These are phyloP conservation scores for Melanocharis versteri DNA, from an alignment of 2,113 vertebrate genomes.

Conservation along the genomic window DNA sequence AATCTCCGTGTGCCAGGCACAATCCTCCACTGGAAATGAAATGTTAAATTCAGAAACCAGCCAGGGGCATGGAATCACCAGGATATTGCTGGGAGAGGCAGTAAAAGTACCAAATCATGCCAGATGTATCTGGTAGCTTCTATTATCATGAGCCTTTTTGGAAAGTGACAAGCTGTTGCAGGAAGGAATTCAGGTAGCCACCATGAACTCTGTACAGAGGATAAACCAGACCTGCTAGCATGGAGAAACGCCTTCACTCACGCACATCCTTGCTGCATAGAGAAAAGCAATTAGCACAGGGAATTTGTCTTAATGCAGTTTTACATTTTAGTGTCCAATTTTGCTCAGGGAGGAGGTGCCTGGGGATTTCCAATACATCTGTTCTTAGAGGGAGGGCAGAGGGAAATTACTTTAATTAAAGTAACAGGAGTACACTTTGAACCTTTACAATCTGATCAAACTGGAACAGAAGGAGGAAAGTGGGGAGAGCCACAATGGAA, in stretches of 20 bases:
- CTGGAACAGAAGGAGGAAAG: constrained; percentile 42
- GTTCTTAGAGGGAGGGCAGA: background rate
- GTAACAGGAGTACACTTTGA: constrained; percentile 33
- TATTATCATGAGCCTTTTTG: background rate
- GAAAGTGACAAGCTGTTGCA: background rate
- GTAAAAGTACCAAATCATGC: background rate
- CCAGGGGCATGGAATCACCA: background rate
- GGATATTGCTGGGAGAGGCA: background rate
- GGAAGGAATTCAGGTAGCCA: background rate
- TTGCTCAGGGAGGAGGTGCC: background rate
- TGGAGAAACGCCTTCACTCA: background rate
- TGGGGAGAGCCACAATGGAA: background rate
- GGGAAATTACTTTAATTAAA: constrained; percentile 56
- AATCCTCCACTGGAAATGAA: background rate
- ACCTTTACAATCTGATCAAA: constrained; percentile 49
- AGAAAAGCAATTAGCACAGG: background rate
- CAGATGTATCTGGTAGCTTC: background rate
- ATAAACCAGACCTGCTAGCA: background rate
- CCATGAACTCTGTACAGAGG: background rate
- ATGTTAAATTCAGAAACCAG: background rate
- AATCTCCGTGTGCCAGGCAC: background rate
- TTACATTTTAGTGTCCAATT: background rate
- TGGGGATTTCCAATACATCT: constrained; percentile 49
- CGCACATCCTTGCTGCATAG: background rate
- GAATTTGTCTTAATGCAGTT: constrained; percentile 29